Conservation (phyloP, 2,113 vertebrate genomes). For the Cranoglanis bouderius region DNA sequence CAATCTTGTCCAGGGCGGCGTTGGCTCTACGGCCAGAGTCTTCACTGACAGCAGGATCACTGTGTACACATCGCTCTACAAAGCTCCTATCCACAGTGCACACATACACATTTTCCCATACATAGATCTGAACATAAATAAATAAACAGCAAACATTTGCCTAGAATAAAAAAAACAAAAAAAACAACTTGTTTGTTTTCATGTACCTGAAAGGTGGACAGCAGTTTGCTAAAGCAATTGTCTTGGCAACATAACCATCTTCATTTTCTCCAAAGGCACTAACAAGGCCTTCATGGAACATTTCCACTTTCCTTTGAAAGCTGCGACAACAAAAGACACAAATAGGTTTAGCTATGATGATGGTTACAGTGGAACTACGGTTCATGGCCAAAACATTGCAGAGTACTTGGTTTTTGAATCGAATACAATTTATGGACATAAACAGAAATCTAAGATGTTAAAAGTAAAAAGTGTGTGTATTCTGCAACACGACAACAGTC, state of each 20-base stretch:
- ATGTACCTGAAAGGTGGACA: constrained; percentile 81
- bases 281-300: constrained; percentile 79
- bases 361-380: background rate
- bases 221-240: constrained; percentile 85
- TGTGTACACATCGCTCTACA: constrained; percentile 75
- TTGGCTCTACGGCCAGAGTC: constrained; percentile 73
- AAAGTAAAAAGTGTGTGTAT: background rate
- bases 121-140: constrained; percentile 18
- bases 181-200: background rate
- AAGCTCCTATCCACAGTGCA: constrained; percentile 70
- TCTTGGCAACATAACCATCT: constrained; percentile 74
- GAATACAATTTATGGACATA: background rate
- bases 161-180: background rate
- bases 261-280: constrained; percentile 64
- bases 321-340: constrained; percentile 60
- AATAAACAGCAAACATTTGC: constrained; percentile 6
- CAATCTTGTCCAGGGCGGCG: constrained; percentile 76
- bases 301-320: constrained; percentile 86
- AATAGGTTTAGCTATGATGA: background rate
- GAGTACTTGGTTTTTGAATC: background rate
- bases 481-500: background rate
- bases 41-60: constrained; percentile 74
- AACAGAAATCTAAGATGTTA: background rate
- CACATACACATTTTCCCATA: constrained; percentile 34
- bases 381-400: background rate